A percentile compares a stretch with the other conserved stretches of the same genome.
These are phyloP conservation scores for Pemphigus obesinymphae DNA, from an alignment of 1,140 invertebrate genomes.

Conservation along the genomic window DNA sequence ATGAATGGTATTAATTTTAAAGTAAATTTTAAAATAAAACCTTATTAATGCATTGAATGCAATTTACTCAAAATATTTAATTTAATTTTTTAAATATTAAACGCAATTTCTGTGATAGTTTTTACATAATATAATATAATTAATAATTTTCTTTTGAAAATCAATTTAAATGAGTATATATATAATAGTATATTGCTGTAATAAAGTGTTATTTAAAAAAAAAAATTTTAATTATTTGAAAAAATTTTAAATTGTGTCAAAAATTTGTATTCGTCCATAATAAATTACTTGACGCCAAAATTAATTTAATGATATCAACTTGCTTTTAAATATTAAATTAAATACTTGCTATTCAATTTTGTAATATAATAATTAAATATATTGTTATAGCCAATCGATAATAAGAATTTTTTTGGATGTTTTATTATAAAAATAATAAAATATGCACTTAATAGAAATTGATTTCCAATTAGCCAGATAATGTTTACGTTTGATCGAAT, in stretches of 20 bases:
- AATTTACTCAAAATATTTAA: not conserved
- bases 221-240: not conserved
- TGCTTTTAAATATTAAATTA: not conserved
- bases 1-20: not conserved
- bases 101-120: slow-evolving; percentile 25
- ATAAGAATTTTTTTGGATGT: not conserved
- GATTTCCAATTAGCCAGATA: too few species aligned
- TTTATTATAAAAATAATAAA: too few species aligned
- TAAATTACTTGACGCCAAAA: not conserved
- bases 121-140: not conserved
- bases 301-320: not conserved
- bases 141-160: not conserved
- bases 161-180: not conserved
- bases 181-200: not conserved
- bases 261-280: not conserved
- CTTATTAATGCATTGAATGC: not conserved
- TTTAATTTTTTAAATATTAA: not conserved
- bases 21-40: not conserved
- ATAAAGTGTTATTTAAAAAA: not conserved
- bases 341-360: not conserved
- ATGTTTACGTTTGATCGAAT: not conserved
- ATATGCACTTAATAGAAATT: too few species aligned
- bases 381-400: not conserved
- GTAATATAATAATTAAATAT: not conserved
- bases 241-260: not conserved